A percentile compares a stretch with the other conserved stretches of the same genome.
Conservation (phyloP, 1,140 invertebrate species). For the Branchinecta lindahli region DNA sequence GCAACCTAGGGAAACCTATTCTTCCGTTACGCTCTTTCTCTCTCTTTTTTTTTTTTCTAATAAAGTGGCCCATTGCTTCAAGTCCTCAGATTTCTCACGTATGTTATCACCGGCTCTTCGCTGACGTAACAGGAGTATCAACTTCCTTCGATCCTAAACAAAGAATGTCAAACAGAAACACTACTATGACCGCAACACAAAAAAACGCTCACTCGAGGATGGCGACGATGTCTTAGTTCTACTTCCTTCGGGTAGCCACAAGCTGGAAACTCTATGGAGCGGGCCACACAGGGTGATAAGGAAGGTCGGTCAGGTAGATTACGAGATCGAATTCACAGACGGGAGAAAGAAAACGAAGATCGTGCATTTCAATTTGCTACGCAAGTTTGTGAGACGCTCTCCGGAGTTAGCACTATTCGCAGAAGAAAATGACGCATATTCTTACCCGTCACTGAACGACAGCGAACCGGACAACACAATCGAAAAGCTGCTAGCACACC, state of each 20-base stretch:
- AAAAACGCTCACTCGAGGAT: not conserved
- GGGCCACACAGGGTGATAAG: not conserved
- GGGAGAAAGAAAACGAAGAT: not conserved
- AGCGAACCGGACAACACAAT: too few relatives aligned
- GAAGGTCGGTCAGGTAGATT: not conserved
- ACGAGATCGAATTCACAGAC: not conserved
- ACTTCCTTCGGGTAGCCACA: not conserved
- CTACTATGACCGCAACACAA: not conserved
- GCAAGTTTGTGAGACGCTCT: not conserved
- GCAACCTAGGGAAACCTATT: too few relatives aligned
- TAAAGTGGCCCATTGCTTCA: too few relatives aligned
- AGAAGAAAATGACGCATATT: not conserved
- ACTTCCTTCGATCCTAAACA: too few relatives aligned
- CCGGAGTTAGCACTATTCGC: not conserved
- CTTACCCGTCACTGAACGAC: too few relatives aligned
- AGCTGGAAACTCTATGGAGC: not conserved
- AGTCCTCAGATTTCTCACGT: too few relatives aligned
- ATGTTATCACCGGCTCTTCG: too few relatives aligned
- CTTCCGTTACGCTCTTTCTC: too few relatives aligned
- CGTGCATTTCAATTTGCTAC: not conserved
- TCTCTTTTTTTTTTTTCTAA: too few relatives aligned
- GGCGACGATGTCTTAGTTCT: not conserved
- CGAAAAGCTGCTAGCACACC: too few relatives aligned
- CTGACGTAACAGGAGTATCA: too few relatives aligned
- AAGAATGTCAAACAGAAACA: not conserved